Evolutionary conservation across 2,113 vertebrate genomes (phyloP).

Genomic region (Cynocephalus volans): DNA sequence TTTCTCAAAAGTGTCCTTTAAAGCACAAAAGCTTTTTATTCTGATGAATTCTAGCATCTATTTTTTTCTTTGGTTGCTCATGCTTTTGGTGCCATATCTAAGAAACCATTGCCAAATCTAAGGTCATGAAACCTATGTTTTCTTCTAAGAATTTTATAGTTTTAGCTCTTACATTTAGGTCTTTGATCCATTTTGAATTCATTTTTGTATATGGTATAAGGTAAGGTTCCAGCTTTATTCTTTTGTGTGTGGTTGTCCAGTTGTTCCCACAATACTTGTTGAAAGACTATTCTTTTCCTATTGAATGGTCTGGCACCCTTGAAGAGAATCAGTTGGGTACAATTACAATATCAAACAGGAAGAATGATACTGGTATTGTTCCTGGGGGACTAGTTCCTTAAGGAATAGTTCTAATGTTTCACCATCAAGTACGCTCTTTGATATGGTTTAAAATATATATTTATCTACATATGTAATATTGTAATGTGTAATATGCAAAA

Average conservation of each 20-base stretch:
- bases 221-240: neutral
- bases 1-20: slow-evolving; percentile 19
- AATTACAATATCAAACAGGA: neutral
- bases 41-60: neutral
- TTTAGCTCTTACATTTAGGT: neutral
- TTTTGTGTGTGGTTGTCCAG: neutral
- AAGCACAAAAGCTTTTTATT: neutral
- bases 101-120: slow-evolving; percentile 19
- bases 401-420: slow-evolving; percentile 31
- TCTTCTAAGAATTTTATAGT: neutral
- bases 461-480: neutral
- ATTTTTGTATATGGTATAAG: neutral
- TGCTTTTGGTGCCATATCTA: neutral
- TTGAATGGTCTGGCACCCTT: neutral
- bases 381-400: neutral
- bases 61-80: slow-evolving; percentile 44
- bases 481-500: neutral
- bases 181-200: neutral
- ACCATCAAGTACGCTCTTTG: neutral
- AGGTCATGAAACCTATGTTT: neutral
- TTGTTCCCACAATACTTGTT: neutral
- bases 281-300: neutral
- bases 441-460: neutral
- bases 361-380: neutral
- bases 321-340: neutral